phyloP scores from a whole-genome alignment of 2,113 vertebrate species.

The Sylvicapra grimmia region DNA sequence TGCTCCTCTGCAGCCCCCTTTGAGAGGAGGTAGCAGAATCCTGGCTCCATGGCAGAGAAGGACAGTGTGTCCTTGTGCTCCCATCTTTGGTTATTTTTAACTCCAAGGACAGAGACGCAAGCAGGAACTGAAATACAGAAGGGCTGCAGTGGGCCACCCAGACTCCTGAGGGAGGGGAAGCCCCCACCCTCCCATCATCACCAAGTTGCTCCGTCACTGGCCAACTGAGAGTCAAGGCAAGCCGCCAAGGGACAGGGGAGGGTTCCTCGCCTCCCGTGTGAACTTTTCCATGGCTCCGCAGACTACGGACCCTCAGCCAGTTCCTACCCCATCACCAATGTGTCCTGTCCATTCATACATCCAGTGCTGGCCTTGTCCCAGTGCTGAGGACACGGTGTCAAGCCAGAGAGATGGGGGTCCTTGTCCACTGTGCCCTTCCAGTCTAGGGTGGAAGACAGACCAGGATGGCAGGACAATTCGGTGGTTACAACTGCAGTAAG shows the following conservation, averaged over 20 bases:
- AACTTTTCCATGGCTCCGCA: not conserved
- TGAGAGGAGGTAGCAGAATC: constrained; percentile 28
- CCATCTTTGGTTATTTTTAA: constrained; percentile 65
- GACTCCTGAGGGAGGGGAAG: not conserved
- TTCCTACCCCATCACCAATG: not conserved
- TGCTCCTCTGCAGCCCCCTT: not conserved
- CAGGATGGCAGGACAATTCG: not conserved
- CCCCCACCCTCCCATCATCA: not conserved
- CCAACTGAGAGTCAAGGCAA: not conserved
- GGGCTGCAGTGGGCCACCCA: not conserved
- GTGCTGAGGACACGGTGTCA: not conserved
- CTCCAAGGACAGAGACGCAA: constrained; percentile 58
- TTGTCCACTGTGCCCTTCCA: not conserved
- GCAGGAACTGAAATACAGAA: constrained; percentile 19
- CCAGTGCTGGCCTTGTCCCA: not conserved
- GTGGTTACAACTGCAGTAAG: not conserved
- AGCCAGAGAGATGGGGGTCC: not conserved
- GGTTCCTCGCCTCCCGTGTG: not conserved
- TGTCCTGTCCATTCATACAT: not conserved
- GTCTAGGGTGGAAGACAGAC: not conserved
- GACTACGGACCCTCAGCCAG: not conserved
- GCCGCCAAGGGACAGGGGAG: not conserved
- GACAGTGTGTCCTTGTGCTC: constrained; percentile 51
- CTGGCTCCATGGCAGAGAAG: constrained; percentile 1
- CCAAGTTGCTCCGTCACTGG: not conserved